phyloP scores from a whole-genome alignment of 2,113 vertebrate genomes.

The Motacilla alba region DNA sequence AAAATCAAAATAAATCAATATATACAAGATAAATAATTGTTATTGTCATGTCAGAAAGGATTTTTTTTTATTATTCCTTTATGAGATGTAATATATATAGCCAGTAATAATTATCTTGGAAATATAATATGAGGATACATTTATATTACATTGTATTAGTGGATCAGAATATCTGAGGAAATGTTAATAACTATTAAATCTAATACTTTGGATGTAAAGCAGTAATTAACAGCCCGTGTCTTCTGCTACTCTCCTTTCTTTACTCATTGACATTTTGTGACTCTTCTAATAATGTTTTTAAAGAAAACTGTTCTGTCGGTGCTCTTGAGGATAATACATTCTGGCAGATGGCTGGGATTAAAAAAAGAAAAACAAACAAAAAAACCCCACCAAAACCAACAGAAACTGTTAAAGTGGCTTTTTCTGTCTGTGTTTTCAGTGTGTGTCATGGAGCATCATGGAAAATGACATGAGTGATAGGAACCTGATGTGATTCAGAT shows the following conservation, averaged over 20 bases:
- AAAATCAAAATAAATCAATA: background rate
- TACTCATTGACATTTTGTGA: background rate
- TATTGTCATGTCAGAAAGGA: background rate
- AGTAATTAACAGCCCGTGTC: background rate
- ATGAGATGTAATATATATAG: background rate
- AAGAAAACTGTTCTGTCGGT: background rate
- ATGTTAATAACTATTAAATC: background rate
- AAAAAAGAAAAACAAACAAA: background rate
- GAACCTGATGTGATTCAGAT: background rate
- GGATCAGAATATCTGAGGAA: background rate
- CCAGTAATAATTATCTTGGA: background rate
- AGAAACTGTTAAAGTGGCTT: background rate
- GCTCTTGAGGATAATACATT: background rate
- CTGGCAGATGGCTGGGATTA: background rate
- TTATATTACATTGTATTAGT: background rate
- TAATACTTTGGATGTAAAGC: background rate
- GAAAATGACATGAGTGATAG: background rate
- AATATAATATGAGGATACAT: background rate
- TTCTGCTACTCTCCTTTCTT: background rate
- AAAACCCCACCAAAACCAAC: background rate
- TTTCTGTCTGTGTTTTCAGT: background rate
- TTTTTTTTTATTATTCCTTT: background rate
- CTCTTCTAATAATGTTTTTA: conserved; percentile 9
- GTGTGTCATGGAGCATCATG: background rate
- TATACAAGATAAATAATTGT: background rate